Percentiles rank a stretch among this genome's conserved stretches.
Evolutionary conservation across 2,113 vertebrate species (phyloP).

Genomic region (Emydura subglobosa): DNA sequence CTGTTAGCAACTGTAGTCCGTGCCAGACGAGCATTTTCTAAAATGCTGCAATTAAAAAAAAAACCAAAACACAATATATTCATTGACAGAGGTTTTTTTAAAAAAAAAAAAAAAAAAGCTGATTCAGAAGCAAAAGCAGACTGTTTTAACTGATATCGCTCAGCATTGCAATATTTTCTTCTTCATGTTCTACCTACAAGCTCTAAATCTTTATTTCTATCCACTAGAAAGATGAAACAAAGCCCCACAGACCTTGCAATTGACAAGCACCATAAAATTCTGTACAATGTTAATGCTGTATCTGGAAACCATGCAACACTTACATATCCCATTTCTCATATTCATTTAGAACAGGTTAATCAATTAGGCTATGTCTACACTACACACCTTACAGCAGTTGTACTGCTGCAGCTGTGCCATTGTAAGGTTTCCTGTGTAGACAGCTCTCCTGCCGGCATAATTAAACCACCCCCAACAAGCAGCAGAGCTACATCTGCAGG

Average conservation of each 20-base stretch:
- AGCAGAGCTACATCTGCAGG: no score
- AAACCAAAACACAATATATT: background rate
- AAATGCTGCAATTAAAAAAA: slow-evolving; percentile 36
- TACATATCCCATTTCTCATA: background rate
- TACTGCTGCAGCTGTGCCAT: no score
- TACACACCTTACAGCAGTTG: no score
- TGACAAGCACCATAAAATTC: background rate
- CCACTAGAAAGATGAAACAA: background rate
- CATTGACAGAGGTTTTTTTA: slow-evolving; percentile 44
- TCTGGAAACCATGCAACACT: background rate
- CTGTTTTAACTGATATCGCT: background rate
- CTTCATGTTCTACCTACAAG: background rate
- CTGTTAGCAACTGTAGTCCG: slow-evolving; percentile 61
- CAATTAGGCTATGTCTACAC: no score
- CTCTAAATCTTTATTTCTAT: background rate
- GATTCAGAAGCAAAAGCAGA: slow-evolving; percentile 42
- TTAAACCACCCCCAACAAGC: no score
- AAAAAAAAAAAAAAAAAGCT: background rate
- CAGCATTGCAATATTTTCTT: background rate
- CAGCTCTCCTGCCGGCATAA: no score
- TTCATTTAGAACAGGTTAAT: background rate
- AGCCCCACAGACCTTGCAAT: background rate
- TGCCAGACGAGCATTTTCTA: slow-evolving; percentile 63
- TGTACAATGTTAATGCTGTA: background rate
- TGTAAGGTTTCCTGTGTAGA: no score